Conservation (phyloP, 1,140 invertebrate genomes). For the Achroia grisella region DNA sequence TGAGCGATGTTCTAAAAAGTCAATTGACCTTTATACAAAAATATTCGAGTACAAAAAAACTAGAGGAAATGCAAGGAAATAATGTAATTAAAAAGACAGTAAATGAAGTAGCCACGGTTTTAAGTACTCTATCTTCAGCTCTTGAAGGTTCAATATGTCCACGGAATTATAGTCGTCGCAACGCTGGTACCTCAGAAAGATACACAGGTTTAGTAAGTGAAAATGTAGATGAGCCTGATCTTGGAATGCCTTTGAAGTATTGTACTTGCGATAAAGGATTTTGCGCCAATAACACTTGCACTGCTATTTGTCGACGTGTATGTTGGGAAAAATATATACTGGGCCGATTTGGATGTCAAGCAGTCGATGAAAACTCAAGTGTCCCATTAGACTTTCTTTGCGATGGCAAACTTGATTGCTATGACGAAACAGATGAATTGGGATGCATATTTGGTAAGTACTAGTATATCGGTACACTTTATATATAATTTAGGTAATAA, state of each 20-base stretch:
- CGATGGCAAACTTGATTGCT: conserved; percentile 57
- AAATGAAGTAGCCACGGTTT: conserved; percentile 25
- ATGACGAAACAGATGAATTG: conserved; percentile 48
- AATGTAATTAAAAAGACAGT: conserved; percentile 9
- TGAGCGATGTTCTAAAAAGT: conserved; percentile 20
- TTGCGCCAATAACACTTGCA: conserved; percentile 29
- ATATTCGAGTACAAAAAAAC: neutral
- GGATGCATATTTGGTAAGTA: conserved; percentile 31
- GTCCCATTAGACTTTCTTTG: conserved; percentile 37
- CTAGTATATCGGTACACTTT: no score
- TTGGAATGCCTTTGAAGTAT: conserved; percentile 12
- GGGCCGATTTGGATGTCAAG: conserved; percentile 33
- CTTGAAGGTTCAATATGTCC: conserved; percentile 30
- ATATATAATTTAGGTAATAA: no score
- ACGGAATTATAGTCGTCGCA: neutral
- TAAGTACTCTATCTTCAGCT: conserved; percentile 27
- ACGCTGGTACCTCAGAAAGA: neutral
- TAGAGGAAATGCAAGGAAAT: neutral
- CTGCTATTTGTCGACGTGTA: conserved; percentile 28
- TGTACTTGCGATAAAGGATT: conserved; percentile 28
- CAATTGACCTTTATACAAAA: conserved; percentile 27
- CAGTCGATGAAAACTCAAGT: conserved; percentile 19
- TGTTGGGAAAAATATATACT: conserved; percentile 42
- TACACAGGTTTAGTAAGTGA: neutral
- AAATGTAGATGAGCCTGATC: conserved; percentile 5